Evolutionary conservation across 1,140 invertebrate genomes (phyloP), one percentile per base, ranked within the genome.

Genomic region (Drosophila varians): DNA sequence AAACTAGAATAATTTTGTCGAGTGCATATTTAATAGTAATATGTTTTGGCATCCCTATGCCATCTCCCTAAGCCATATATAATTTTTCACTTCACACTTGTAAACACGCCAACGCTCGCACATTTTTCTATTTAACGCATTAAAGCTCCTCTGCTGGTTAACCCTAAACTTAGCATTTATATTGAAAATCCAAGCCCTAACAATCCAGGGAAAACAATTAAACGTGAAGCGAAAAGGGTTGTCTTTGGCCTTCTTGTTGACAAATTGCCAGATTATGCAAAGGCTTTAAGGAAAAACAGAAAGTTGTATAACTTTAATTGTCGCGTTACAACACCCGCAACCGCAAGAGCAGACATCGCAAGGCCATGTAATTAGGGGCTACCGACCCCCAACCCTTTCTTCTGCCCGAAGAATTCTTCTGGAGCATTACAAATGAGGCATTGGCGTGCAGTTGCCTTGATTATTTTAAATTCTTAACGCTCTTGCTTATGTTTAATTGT

Each of bases 361-460:
- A 68, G 54, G 55, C 43, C 45, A 55, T 78, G 75, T 86, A 86
- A 86, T 86, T 84, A 79, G 61, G 48, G 25, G 31, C 26, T 31
- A 31, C 60, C 18, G 23, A 14, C 38, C 8, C 21, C 36, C 12
- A 11, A 5, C 9, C 11, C 7, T 6, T 12, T 8, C 45, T 43
- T 43, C 19, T 26, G 28, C 16, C 19, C 12, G 28, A 7, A 26
- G 11, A 49, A 65, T 66, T 66, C 64, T 61, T 60, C 54, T 83
- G 55, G 62, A 87, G 76, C 80, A 86, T 86, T 86, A 87, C 80
- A 86, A 86, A 86, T 86, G 80, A 76, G 76, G 45, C 77, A 54
- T 86, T 86, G 82, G 80, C 82, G 82, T 86, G 80, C 77, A 53
- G 40, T 53, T 62, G 4, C 28, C 43, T 46, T 65, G 54, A 66